Conservation (phyloP, 2,888 invertebrate genomes). For the Xestia c-nigrum region DNA sequence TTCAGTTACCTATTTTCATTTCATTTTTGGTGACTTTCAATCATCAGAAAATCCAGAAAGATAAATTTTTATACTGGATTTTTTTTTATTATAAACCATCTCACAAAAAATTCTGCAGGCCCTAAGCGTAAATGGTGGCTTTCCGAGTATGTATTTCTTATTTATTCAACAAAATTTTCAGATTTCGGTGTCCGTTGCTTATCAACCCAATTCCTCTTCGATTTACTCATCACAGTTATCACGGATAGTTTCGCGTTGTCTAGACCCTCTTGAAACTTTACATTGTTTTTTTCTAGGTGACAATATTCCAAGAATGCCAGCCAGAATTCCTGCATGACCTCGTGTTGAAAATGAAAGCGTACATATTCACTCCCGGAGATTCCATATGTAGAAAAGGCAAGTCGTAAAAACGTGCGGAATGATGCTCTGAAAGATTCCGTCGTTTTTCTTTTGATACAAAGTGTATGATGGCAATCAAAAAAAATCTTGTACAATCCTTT, state of each 20-base stretch:
- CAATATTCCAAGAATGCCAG: conserved; percentile 99
- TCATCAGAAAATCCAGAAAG: not conserved
- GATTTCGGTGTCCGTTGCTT: not conserved
- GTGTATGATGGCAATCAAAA: conserved; percentile 36
- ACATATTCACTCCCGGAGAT: conserved; percentile 99
- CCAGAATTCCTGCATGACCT: conserved; percentile 99
- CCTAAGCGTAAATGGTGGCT: not conserved
- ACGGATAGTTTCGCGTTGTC: not conserved
- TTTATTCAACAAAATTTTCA: not conserved
- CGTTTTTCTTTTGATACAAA: conserved; percentile 33
- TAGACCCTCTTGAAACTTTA: not conserved
- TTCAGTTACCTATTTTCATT: not conserved
- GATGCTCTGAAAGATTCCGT: conserved; percentile 7
- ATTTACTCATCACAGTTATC: not conserved
- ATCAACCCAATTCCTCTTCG: not conserved
- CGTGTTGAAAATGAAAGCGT: conserved; percentile 99
- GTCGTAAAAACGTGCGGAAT: conserved; percentile 47
- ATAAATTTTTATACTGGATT: not conserved
- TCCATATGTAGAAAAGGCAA: conserved; percentile 98
- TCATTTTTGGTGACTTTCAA: too few species aligned
- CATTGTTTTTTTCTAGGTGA: conserved; percentile 92
- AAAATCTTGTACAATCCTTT: not conserved
- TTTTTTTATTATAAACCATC: not conserved
- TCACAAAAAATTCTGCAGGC: not conserved
- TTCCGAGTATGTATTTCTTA: not conserved